Evolutionary conservation across 1,140 invertebrate species (phyloP).

Genomic region (Asbolus verrucosus): DNA sequence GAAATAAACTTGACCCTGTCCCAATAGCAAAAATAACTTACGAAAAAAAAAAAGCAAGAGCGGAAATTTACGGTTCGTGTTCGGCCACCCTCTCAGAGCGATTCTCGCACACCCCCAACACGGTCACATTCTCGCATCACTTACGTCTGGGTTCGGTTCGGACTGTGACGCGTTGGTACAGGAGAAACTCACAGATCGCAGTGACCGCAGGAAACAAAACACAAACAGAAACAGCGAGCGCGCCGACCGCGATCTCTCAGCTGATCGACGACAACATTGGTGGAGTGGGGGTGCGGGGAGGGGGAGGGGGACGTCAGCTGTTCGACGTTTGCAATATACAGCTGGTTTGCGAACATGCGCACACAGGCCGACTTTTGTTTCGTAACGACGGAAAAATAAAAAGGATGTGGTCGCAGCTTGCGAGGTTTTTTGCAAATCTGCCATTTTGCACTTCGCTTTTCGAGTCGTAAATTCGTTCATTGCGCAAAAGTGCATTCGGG

Average conservation of each 20-base stretch:
- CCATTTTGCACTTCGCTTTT: too few relatives aligned
- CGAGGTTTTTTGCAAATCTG: neutral
- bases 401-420: neutral
- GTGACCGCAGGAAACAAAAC: slow-evolving; percentile 40
- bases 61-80: too few relatives aligned
- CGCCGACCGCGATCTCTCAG: slow-evolving; percentile 39
- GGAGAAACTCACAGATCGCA: slow-evolving; percentile 15
- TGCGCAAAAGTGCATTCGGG: too few relatives aligned
- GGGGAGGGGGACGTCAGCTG: slow-evolving; percentile 28
- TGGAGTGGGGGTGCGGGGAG: neutral
- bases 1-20: slow-evolving; percentile 5
- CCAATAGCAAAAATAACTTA: slow-evolving; percentile 1
- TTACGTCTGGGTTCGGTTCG: slow-evolving; percentile 7
- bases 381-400: slow-evolving; percentile 19
- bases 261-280: slow-evolving; percentile 21
- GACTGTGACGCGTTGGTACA: slow-evolving; percentile 19
- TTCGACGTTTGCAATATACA: slow-evolving; percentile 32
- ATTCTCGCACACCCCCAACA: neutral
- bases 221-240: slow-evolving; percentile 30
- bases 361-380: slow-evolving; percentile 21
- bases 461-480: too few relatives aligned
- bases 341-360: slow-evolving; percentile 29
- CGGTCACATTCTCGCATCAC: slow-evolving; percentile 21
- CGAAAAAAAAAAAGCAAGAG: too few relatives aligned
- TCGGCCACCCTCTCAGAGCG: too few relatives aligned